These are phyloP conservation scores for Hydropsyche betteni DNA, from an alignment of 2,888 invertebrate species.

Conservation along the genomic window DNA sequence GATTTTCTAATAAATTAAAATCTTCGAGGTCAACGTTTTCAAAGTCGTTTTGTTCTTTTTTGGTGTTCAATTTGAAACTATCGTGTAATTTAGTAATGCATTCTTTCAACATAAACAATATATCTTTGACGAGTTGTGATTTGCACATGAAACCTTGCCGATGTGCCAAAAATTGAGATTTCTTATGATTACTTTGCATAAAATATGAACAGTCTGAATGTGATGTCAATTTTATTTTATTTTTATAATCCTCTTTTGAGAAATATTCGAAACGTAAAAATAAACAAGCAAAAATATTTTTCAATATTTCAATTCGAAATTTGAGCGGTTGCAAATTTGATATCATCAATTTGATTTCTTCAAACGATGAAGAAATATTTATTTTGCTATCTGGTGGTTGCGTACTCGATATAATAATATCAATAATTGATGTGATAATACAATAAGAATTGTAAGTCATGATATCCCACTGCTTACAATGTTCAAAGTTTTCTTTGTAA, in stretches of 20 bases:
- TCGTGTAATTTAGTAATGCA: constrained; percentile 65
- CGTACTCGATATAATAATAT: constrained; percentile 61
- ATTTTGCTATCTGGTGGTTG: constrained; percentile 53
- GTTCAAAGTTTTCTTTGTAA: constrained; percentile 53
- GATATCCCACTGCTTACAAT: constrained; percentile 59
- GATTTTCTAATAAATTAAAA: constrained; percentile 53
- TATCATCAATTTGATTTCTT: constrained; percentile 63
- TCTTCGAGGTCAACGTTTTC: constrained; percentile 48
- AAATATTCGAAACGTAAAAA: constrained; percentile 73
- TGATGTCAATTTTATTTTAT: constrained; percentile 61
- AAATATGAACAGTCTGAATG: constrained; percentile 65
- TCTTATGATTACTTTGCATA: constrained; percentile 47
- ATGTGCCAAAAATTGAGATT: constrained; percentile 27
- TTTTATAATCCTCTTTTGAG: constrained; percentile 64
- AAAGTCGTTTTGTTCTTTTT: constrained; percentile 53
- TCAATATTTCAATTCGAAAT: constrained; percentile 71
- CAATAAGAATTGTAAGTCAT: constrained; percentile 65
- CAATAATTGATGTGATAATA: constrained; percentile 64
- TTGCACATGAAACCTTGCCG: constrained; percentile 67
- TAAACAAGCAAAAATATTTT: constrained; percentile 77
- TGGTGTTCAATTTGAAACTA: constrained; percentile 54
- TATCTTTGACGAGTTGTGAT: constrained; percentile 67
- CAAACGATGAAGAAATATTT: constrained; percentile 54
- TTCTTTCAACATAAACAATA: constrained; percentile 67
- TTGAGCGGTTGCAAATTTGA: constrained; percentile 62